A percentile compares a stretch with the other conserved stretches of the same genome.
These are phyloP conservation scores for Nemotelus pantherinus DNA, from an alignment of 2,888 invertebrate genomes.

Conservation along the genomic window DNA sequence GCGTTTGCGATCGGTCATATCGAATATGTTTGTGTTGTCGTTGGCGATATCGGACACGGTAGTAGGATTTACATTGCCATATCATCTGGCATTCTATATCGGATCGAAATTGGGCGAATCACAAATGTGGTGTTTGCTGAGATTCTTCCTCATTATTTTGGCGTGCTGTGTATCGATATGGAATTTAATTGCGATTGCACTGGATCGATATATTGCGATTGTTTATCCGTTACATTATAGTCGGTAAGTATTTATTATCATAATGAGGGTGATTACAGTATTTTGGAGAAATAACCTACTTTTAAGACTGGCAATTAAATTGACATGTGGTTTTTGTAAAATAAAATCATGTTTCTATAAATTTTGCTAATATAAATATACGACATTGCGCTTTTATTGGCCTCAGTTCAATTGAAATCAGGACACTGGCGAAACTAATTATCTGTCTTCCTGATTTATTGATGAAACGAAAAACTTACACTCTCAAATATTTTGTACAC, in stretches of 20 bases:
- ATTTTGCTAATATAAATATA: too few species aligned
- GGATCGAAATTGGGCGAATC: constrained; percentile 69
- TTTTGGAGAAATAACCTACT: too few species aligned
- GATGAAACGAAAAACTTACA: too few species aligned
- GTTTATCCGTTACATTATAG: constrained; percentile 82
- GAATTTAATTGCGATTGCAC: constrained; percentile 81
- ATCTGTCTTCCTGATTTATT: too few species aligned
- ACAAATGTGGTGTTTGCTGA: constrained; percentile 73
- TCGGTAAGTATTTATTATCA: constrained; percentile 60
- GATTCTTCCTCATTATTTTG: constrained; percentile 78
- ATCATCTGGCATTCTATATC: constrained; percentile 80
- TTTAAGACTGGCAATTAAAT: neutral
- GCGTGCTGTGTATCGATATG: constrained; percentile 82
- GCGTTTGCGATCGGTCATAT: constrained; percentile 74
- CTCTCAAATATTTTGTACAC: too few species aligned
- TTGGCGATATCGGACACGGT: constrained; percentile 81
- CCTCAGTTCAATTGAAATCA: too few species aligned
- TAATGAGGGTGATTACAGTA: constrained; percentile 3
- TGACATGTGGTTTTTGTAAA: neutral
- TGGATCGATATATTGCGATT: constrained; percentile 83
- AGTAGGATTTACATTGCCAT: constrained; percentile 80
- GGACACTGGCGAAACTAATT: too few species aligned
- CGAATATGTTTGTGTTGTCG: constrained; percentile 82
- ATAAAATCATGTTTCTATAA: too few species aligned
- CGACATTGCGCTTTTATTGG: too few species aligned